phyloP scores from a whole-genome alignment of 1,140 invertebrate species.

The Chironomus tepperi region DNA sequence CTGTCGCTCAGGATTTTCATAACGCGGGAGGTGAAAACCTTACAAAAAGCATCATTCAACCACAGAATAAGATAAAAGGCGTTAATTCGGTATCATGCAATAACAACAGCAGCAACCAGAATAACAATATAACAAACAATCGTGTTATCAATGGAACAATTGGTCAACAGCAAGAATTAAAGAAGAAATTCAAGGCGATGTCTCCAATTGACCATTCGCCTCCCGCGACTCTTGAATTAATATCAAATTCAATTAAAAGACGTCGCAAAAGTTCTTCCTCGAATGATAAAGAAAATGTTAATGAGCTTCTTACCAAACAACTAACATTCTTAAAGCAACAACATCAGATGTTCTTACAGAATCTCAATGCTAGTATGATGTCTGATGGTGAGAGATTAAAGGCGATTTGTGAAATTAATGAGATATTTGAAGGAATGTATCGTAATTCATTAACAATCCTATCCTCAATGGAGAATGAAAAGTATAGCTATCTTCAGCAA shows the following conservation, averaged over 20 bases:
- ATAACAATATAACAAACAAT: not conserved
- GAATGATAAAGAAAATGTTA: constrained; percentile 19
- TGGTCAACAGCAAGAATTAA: not conserved
- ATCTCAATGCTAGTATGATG: constrained; percentile 11
- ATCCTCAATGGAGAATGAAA: not conserved
- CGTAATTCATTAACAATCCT: constrained; percentile 3
- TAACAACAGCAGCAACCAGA: not conserved
- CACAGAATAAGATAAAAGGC: not conserved
- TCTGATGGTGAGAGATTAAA: not conserved
- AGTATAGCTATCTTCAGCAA: not conserved
- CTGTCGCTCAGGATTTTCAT: constrained; percentile 43
- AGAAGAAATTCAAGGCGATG: constrained; percentile 21
- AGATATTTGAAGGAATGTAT: constrained; percentile 14
- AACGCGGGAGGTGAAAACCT: constrained; percentile 41
- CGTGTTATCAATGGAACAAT: constrained; percentile 18
- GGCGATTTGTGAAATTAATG: not conserved
- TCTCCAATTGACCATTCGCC: constrained; percentile 21
- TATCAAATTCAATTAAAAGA: not conserved
- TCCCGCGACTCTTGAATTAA: constrained; percentile 11
- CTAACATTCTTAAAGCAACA: not conserved
- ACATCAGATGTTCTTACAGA: not conserved
- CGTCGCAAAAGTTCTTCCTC: constrained; percentile 18
- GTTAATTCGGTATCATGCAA: constrained; percentile 12
- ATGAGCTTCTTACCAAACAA: constrained; percentile 15
- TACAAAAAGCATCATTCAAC: not conserved